A percentile compares a stretch with the other conserved stretches of the same genome.
phyloP scores from a whole-genome alignment of 2,888 invertebrate species.

The Cyclophora punctaria region DNA sequence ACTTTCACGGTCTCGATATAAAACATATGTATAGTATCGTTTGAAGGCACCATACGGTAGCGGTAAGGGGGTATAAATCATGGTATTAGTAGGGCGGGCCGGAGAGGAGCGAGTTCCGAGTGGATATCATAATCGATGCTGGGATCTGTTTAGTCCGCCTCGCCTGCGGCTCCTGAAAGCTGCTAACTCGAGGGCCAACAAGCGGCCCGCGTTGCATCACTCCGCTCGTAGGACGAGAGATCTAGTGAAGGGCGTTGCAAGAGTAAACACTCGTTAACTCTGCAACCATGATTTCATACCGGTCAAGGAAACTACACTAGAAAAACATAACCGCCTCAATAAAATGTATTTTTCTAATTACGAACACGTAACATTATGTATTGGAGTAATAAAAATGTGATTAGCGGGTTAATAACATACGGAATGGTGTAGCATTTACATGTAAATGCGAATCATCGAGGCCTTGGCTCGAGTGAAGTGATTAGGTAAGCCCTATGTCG shows the following conservation, averaged over 20 bases:
- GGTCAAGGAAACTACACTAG: slow-evolving; percentile 58
- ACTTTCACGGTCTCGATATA: slow-evolving; percentile 30
- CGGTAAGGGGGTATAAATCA: slow-evolving; percentile 43
- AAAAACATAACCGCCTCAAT: slow-evolving; percentile 36
- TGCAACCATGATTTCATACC: slow-evolving; percentile 58
- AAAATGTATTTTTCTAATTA: slow-evolving; percentile 25
- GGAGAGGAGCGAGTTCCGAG: slow-evolving; percentile 34
- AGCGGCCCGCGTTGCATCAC: slow-evolving; percentile 39
- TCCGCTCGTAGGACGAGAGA: slow-evolving; percentile 33
- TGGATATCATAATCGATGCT: slow-evolving; percentile 44
- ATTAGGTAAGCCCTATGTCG: slow-evolving; percentile 37
- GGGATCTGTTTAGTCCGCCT: slow-evolving; percentile 33
- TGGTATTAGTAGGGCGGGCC: slow-evolving; percentile 41
- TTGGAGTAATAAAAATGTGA: slow-evolving; percentile 23
- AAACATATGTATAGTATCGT: slow-evolving; percentile 24
- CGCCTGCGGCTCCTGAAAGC: slow-evolving; percentile 38
- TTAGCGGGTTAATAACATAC: slow-evolving; percentile 23
- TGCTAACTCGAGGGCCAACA: slow-evolving; percentile 28
- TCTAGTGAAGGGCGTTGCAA: slow-evolving; percentile 49
- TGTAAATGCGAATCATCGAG: slow-evolving; percentile 30
- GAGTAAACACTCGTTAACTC: slow-evolving; percentile 51
- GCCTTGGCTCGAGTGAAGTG: slow-evolving; percentile 22
- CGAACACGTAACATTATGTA: slow-evolving; percentile 18
- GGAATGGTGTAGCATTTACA: slow-evolving; percentile 25
- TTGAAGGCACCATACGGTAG: slow-evolving; percentile 34